phyloP scores from a whole-genome alignment of 2,797 vertebrate species.

The Orestias chungarensis region DNA sequence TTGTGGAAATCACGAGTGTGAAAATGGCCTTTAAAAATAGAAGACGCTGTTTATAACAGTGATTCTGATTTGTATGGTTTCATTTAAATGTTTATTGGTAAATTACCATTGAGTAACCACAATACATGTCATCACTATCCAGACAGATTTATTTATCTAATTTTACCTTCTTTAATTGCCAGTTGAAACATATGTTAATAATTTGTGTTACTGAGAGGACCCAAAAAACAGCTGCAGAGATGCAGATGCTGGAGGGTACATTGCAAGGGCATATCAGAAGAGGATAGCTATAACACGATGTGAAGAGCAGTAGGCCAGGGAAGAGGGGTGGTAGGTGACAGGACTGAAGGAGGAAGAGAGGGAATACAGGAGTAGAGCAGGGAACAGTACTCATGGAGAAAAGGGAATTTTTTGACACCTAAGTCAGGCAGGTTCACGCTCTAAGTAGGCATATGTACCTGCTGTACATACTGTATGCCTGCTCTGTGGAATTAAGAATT shows the following conservation, averaged over 20 bases:
- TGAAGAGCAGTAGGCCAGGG: constrained; percentile 12
- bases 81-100: neutral
- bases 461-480: no score
- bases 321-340: constrained; percentile 24
- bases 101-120: neutral
- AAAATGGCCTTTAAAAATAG: neutral
- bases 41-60: neutral
- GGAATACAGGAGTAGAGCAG: neutral
- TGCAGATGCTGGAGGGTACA: constrained; percentile 7
- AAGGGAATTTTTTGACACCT: constrained; percentile 25
- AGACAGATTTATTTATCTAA: neutral
- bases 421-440: constrained; percentile 25
- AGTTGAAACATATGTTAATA: neutral
- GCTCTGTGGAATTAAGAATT: no score
- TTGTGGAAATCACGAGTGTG: neutral
- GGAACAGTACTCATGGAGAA: constrained; percentile 4
- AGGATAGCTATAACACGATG: constrained; percentile 23
- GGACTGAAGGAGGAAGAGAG: constrained; percentile 14
- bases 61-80: neutral
- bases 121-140: neutral
- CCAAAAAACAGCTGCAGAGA: neutral
- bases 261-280: constrained; percentile 15
- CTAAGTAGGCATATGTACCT: no score
- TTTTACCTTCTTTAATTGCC: neutral
- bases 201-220: neutral